Base-by-base conservation (phyloP, 2,888 invertebrate species). In the Pristionchus japonicus region DNA sequence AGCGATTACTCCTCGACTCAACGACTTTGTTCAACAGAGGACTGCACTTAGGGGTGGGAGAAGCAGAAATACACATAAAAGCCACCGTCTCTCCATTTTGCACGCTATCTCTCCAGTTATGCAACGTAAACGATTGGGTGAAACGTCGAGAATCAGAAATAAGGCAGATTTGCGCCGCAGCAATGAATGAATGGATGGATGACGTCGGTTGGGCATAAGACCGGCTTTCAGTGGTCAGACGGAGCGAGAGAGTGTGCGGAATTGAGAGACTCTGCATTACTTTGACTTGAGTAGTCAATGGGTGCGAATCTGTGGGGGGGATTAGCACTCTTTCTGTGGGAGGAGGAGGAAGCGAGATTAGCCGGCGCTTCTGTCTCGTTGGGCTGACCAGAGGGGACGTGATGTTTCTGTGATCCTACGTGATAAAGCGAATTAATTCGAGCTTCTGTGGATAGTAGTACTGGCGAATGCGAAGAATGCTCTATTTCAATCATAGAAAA, bases 11-110 rank as follows among this genome's bases (percentile, higher is more conserved):
- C 20, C 34, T 15, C 37, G 37, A 20, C 34, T 34, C 70, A 40
- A 40, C 70, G 70, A 70, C 70, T 70, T 70, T 37, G 70, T 70
- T 70, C 70, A 70, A 70, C 70, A 70, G 37, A 20, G 20, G 52
- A 2, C 70, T 70, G 70, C 70, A 70, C 70, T 70, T 70, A 70
- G 3, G 70, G 15, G 9, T 34, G 1, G 7, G 37, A 23, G 23
- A 67, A 11, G 43, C 43, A 43, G 11, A 37, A 70, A 3, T 70
- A 37, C 7, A 3, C 9, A 15, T 9, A 70, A 70, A 70, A 20
- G 70, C 17, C 17, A 3, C 23, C 6, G n/a, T 57, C n/a, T 57
- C n/a, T 57, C n/a, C 7, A n/a, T n/a, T 6, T 23, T n/a, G 3
- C 57, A 57, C n/a, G 57, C 57, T 57, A 23, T 0, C 1, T n/a